Evolutionary conservation across 1,140 invertebrate genomes (phyloP).

Genomic region (Sitodiplosis mosellana): DNA sequence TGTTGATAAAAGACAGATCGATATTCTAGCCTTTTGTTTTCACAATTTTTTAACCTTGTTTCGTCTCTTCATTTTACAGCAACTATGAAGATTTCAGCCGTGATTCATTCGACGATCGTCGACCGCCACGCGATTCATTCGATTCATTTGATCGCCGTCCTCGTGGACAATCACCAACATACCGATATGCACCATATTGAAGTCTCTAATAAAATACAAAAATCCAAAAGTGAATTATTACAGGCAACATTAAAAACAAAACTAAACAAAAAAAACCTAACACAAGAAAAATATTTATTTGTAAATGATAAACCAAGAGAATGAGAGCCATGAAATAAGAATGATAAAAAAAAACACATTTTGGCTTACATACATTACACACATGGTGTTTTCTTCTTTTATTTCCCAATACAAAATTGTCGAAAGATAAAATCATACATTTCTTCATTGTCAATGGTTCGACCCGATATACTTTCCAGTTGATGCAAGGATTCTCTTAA

Average conservation of each 20-base stretch:
- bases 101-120: constrained; percentile 66
- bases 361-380: too few relatives aligned
- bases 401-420: constrained; percentile 83
- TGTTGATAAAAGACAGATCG: too few relatives aligned
- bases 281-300: too few relatives aligned
- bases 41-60: background rate
- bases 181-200: constrained; percentile 66
- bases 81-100: constrained; percentile 72
- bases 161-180: constrained; percentile 51
- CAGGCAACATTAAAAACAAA: too few relatives aligned
- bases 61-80: constrained; percentile 24
- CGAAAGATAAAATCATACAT: constrained; percentile 69
- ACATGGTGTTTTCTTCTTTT: constrained; percentile 20
- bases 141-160: constrained; percentile 46
- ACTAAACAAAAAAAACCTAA: too few relatives aligned
- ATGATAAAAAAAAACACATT: too few relatives aligned
- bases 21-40: too few relatives aligned
- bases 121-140: constrained; percentile 36
- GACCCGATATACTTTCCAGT: constrained; percentile 57
- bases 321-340: too few relatives aligned
- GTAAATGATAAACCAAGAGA: too few relatives aligned
- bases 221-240: too few relatives aligned
- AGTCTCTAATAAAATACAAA: too few relatives aligned
- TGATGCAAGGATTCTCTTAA: constrained; percentile 42
- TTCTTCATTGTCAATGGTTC: constrained; percentile 49